A percentile compares a stretch with the other conserved stretches of the same genome.
These are phyloP conservation scores for Orchestes rusci DNA, from an alignment of 2,888 invertebrate species.

Conservation along the genomic window DNA sequence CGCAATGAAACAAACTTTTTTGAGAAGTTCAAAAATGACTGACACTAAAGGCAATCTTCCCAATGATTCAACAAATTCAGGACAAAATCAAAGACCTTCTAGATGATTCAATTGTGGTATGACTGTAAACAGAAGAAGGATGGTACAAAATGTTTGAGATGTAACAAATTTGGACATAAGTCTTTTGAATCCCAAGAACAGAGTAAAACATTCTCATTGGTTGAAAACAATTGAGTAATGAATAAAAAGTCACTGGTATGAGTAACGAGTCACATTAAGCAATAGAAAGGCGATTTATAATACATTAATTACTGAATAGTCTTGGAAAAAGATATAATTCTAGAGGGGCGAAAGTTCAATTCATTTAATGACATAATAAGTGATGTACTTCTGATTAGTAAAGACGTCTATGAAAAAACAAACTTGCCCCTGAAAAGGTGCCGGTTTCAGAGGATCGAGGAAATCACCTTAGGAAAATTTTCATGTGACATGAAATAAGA, in stretches of 20 bases:
- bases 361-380: slow-evolving; percentile 25
- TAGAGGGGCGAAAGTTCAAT: slow-evolving; percentile 5
- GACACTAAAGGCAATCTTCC: too few relatives aligned
- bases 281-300: too few relatives aligned
- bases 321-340: slow-evolving; percentile 4
- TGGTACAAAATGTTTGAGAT: slow-evolving; percentile 24
- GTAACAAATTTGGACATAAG: slow-evolving; percentile 23
- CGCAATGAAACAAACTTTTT: background rate
- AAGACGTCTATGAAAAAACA: slow-evolving; percentile 7
- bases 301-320: too few relatives aligned
- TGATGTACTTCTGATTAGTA: too few relatives aligned
- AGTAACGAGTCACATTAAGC: too few relatives aligned
- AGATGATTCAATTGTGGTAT: slow-evolving; percentile 14
- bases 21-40: too few relatives aligned
- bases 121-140: slow-evolving; percentile 14
- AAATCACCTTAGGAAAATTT: slow-evolving; percentile 19
- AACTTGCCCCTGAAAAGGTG: background rate
- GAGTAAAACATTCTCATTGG: too few relatives aligned
- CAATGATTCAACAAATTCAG: background rate
- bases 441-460: slow-evolving; percentile 17
- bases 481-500: slow-evolving; percentile 12
- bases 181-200: slow-evolving; percentile 12
- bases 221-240: too few relatives aligned
- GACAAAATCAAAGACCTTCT: background rate
- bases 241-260: too few relatives aligned